phyloP scores from a whole-genome alignment of 2,797 vertebrate species.

The Cuculus canorus region DNA sequence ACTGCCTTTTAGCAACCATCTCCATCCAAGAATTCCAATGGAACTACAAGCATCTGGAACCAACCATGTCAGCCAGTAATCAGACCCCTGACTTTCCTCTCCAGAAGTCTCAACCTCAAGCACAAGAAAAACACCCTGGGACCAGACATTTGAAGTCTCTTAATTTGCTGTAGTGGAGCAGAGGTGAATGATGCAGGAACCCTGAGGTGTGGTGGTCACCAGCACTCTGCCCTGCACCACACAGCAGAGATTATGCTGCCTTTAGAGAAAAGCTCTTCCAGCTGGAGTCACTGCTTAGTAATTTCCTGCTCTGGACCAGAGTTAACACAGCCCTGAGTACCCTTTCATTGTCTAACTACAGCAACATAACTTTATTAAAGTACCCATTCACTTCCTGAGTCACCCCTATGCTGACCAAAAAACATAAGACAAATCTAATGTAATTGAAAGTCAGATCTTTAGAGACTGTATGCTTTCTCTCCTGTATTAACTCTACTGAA shows the following conservation, averaged over 20 bases:
- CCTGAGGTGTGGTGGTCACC: background rate
- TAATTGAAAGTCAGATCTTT: background rate
- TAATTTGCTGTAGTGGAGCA: background rate
- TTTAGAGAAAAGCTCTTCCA: background rate
- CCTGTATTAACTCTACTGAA: background rate
- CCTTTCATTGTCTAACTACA: background rate
- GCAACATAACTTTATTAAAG: background rate
- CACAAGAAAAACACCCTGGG: accelerated
- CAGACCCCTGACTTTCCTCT: background rate
- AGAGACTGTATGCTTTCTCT: background rate
- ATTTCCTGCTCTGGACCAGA: background rate
- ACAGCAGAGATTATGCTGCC: background rate
- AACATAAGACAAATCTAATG: background rate
- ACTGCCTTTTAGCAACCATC: background rate
- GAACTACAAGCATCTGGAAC: background rate
- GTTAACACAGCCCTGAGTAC: background rate
- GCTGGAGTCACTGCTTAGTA: background rate
- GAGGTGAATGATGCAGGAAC: background rate
- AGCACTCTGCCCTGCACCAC: background rate
- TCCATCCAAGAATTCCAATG: background rate
- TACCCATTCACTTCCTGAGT: background rate
- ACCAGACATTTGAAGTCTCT: background rate
- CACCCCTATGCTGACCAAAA: background rate
- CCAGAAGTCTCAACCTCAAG: background rate
- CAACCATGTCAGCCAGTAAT: accelerated